Percentiles rank a stretch among this genome's conserved stretches.
Evolutionary conservation across 2,888 invertebrate genomes (phyloP).

Genomic region (Chloroclysta siterata): DNA sequence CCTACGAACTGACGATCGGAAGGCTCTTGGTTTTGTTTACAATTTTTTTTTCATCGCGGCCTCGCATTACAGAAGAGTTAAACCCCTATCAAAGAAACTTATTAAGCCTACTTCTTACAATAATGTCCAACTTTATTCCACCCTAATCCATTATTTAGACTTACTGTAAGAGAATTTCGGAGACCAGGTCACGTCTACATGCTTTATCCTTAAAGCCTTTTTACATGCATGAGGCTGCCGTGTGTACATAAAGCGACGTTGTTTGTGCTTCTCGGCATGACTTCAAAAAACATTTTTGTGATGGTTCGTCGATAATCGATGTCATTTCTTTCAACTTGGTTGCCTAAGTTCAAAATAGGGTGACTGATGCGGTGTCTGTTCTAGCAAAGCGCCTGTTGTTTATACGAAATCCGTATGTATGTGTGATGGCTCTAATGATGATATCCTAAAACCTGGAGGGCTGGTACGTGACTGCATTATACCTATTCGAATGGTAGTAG

Average conservation of each 20-base stretch:
- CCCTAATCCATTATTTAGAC: conserved; percentile 22
- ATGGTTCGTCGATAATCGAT: too few relatives aligned
- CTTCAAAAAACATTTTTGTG: too few relatives aligned
- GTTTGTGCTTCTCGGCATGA: too few relatives aligned
- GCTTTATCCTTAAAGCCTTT: conserved; percentile 22
- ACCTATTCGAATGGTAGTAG: background rate
- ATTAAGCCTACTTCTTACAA: background rate
- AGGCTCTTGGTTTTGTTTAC: too few relatives aligned
- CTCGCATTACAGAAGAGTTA: too few relatives aligned
- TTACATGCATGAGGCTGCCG: background rate
- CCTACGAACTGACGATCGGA: too few relatives aligned
- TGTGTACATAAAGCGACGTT: background rate
- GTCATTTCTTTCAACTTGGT: too few relatives aligned
- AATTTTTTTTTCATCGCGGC: too few relatives aligned
- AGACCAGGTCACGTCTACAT: conserved; percentile 33
- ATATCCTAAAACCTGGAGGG: conserved; percentile 25
- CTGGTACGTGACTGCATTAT: conserved; percentile 33
- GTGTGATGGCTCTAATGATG: conserved; percentile 30
- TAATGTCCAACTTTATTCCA: conserved; percentile 6
- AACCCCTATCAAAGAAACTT: background rate
- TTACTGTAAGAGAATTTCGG: conserved; percentile 12
- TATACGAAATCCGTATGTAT: background rate
- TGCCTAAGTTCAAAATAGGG: too few relatives aligned
- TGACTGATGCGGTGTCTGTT: too few relatives aligned
- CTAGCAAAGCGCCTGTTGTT: background rate